phyloP scores from a whole-genome alignment of 1,140 invertebrate genomes.

The Meloidogyne hapla region DNA sequence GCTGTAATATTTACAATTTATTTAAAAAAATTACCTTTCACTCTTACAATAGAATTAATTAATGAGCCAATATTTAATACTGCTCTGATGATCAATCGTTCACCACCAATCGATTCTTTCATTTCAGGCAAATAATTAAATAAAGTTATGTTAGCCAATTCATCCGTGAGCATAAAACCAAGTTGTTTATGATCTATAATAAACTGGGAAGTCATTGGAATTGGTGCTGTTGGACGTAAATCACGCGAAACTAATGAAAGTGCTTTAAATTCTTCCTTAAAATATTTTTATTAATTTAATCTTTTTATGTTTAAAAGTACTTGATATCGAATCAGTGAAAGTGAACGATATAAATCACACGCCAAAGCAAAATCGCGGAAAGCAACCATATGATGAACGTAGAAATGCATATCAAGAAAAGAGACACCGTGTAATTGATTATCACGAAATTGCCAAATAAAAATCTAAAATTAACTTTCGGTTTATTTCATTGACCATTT shows the following conservation, averaged over 20 bases:
- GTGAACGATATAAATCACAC: slow-evolving; percentile 92
- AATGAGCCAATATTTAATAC: slow-evolving; percentile 88
- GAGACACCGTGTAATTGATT: slow-evolving; percentile 95
- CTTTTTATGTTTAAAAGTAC: not conserved
- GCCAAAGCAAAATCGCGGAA: slow-evolving; percentile 92
- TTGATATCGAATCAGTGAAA: slow-evolving; percentile 86
- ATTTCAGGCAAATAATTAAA: slow-evolving; percentile 95
- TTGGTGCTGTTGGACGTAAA: slow-evolving; percentile 32
- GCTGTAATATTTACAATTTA: too few species aligned
- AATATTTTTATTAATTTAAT: not conserved
- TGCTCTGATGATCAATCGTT: slow-evolving; percentile 82
- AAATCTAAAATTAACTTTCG: slow-evolving; percentile 72
- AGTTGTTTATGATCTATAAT: slow-evolving; percentile 83
- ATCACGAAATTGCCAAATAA: slow-evolving; percentile 96
- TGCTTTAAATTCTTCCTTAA: slow-evolving; percentile 80
- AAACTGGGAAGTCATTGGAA: slow-evolving; percentile 56
- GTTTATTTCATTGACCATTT: not conserved
- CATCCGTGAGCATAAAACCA: slow-evolving; percentile 79
- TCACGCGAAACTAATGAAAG: slow-evolving; percentile 86
- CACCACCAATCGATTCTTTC: slow-evolving; percentile 88
- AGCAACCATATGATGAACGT: slow-evolving; percentile 86
- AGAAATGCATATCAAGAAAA: slow-evolving; percentile 97
- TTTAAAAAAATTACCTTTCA: slow-evolving; percentile 46
- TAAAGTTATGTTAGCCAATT: slow-evolving; percentile 84
- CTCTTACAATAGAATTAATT: slow-evolving; percentile 78